phyloP scores from a whole-genome alignment of 2,797 vertebrate genomes.

The Antrozous pallidus region DNA sequence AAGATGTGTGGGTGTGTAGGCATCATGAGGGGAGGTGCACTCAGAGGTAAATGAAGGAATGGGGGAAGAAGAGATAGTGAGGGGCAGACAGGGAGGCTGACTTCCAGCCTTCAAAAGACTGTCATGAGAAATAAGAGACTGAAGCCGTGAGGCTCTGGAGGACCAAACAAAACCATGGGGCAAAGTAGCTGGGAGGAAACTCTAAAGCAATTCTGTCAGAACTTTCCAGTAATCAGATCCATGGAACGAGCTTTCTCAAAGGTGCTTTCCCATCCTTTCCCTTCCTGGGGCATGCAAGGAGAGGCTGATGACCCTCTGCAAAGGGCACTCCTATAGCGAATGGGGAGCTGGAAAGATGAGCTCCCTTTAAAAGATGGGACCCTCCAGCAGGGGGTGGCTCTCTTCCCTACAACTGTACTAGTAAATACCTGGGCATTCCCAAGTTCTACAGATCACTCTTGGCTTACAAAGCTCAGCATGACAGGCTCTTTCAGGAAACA shows the following conservation, averaged over 20 bases:
- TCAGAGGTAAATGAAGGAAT: not conserved
- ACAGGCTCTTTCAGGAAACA: not conserved
- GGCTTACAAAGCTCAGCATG: conserved; percentile 40
- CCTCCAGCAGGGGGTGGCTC: not conserved
- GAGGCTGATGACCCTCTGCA: not conserved
- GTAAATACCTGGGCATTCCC: conserved; percentile 69
- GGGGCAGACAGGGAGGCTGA: not conserved
- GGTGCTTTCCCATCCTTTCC: not conserved
- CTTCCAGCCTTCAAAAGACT: not conserved
- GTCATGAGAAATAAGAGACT: not conserved
- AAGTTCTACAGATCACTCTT: conserved; percentile 36
- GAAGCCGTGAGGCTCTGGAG: not conserved
- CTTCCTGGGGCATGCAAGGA: not conserved
- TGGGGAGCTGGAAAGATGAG: not conserved
- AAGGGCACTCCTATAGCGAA: not conserved
- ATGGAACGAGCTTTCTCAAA: not conserved
- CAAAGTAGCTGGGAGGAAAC: not conserved
- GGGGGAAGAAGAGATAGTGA: not conserved
- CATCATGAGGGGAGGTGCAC: fast-evolving
- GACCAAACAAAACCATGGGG: not conserved
- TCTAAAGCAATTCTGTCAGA: not conserved
- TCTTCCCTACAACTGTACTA: not conserved
- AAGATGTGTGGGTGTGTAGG: not conserved
- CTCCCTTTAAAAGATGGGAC: not conserved
- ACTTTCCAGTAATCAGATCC: not conserved